Evolutionary conservation across 2,888 invertebrate species (phyloP).

Genomic region (Tetramorium bicarinatum): DNA sequence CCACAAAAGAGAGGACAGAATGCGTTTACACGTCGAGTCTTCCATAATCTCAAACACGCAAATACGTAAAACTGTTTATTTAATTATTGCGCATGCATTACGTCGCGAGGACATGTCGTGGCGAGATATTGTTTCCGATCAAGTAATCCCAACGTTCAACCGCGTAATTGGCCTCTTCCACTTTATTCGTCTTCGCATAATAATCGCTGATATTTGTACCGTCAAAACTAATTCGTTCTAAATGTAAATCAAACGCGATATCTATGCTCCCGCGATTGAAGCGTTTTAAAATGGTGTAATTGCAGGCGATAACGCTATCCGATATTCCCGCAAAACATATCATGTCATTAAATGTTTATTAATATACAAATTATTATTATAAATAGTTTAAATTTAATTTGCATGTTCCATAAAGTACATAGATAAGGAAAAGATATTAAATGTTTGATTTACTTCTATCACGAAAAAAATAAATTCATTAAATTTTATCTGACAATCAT

Average conservation of each 20-base stretch:
- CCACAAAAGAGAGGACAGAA: background rate
- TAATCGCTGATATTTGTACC: constrained; percentile 4
- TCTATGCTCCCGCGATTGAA: background rate
- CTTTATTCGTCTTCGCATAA: background rate
- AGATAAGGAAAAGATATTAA: background rate
- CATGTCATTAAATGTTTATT: background rate
- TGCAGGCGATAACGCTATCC: no score
- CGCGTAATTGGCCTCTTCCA: background rate
- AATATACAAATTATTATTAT: constrained; percentile 14
- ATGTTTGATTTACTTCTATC: constrained; percentile 3
- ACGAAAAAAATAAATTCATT: no score
- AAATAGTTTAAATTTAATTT: background rate
- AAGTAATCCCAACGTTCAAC: background rate
- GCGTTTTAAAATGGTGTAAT: background rate
- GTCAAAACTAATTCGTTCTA: background rate
- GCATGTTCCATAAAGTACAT: background rate
- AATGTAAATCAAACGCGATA: background rate
- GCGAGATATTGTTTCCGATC: background rate
- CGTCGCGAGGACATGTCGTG: background rate
- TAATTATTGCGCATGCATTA: constrained; percentile 31
- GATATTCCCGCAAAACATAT: background rate
- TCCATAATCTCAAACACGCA: background rate
- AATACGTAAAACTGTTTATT: constrained; percentile 4
- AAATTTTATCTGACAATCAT: no score
- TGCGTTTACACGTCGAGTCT: background rate